These are phyloP conservation scores for Mesorhabditis sp. DNA, from an alignment of 2,888 invertebrate genomes.

Conservation along the genomic window DNA sequence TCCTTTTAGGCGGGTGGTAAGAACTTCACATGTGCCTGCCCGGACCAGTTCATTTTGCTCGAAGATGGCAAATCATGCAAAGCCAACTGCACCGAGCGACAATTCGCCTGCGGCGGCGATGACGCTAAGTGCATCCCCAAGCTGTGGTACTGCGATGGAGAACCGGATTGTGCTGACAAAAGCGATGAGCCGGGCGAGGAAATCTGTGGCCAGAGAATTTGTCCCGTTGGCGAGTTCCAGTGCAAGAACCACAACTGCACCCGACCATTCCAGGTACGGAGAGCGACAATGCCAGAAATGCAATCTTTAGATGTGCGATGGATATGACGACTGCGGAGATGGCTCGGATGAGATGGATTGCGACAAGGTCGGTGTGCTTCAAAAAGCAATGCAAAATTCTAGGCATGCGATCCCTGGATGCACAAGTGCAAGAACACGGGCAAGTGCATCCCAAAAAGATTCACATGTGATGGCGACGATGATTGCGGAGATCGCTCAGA, in stretches of 20 bases:
- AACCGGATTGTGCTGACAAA: conserved; percentile 88
- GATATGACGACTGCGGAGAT: conserved; percentile 57
- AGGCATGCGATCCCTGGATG: conserved; percentile 57
- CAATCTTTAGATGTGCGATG: conserved; percentile 29
- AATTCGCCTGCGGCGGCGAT: conserved; percentile 71
- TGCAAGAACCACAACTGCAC: conserved; percentile 88
- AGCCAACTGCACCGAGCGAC: conserved; percentile 81
- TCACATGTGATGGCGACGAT: conserved; percentile 69
- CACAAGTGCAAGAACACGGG: conserved; percentile 63
- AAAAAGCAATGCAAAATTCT: too few species aligned
- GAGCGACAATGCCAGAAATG: conserved; percentile 66
- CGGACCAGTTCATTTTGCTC: conserved; percentile 80
- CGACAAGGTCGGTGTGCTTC: conserved; percentile 29
- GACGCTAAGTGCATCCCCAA: conserved; percentile 73
- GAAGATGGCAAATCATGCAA: conserved; percentile 43
- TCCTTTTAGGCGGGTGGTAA: conserved; percentile 55
- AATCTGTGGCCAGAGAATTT: conserved; percentile 50
- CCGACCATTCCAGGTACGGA: conserved; percentile 83
- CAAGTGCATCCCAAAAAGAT: conserved; percentile 68
- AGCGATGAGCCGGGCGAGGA: conserved; percentile 72
- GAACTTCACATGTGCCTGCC: conserved; percentile 80
- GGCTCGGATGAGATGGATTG: conserved; percentile 54
- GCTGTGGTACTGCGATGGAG: conserved; percentile 70
- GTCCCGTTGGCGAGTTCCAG: conserved; percentile 78
- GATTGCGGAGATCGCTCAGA: conserved; percentile 89